phyloP scores from a whole-genome alignment of 2,797 vertebrate species.

The Sarcoramphus papa region DNA sequence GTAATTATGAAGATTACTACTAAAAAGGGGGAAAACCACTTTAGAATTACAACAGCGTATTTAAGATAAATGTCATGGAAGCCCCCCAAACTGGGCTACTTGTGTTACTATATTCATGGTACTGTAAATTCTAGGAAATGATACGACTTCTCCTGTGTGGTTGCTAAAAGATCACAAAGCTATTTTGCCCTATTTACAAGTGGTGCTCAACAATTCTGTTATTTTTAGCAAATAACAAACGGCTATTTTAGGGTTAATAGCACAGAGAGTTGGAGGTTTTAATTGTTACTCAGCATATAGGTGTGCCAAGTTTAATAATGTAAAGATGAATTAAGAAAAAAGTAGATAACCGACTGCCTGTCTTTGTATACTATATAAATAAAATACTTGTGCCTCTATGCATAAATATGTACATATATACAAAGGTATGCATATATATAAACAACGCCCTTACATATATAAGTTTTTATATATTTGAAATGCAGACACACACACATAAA shows the following conservation, averaged over 20 bases:
- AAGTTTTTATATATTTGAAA: neutral
- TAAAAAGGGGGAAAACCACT: neutral
- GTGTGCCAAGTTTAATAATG: neutral
- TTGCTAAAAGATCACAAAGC: neutral
- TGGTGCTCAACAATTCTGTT: neutral
- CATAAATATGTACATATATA: neutral
- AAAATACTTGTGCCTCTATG: neutral
- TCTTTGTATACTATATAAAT: neutral
- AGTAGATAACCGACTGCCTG: neutral
- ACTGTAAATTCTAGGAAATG: conserved; percentile 54
- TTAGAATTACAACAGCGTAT: conserved; percentile 12
- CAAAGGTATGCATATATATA: neutral
- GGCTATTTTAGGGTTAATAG: conserved; percentile 66
- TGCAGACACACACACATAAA: neutral
- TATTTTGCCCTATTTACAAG: conserved; percentile 16
- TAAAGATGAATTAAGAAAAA: conserved; percentile 21
- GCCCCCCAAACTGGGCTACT: neutral
- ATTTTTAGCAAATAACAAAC: neutral
- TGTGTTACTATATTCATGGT: neutral
- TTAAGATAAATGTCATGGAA: neutral
- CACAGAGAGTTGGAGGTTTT: neutral
- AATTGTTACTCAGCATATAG: conserved; percentile 32
- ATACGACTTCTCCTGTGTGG: neutral
- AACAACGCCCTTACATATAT: neutral
- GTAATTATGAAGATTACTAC: neutral